Evolutionary conservation across 1,140 invertebrate species (phyloP).

Genomic region (Portunus trituberculatus): DNA sequence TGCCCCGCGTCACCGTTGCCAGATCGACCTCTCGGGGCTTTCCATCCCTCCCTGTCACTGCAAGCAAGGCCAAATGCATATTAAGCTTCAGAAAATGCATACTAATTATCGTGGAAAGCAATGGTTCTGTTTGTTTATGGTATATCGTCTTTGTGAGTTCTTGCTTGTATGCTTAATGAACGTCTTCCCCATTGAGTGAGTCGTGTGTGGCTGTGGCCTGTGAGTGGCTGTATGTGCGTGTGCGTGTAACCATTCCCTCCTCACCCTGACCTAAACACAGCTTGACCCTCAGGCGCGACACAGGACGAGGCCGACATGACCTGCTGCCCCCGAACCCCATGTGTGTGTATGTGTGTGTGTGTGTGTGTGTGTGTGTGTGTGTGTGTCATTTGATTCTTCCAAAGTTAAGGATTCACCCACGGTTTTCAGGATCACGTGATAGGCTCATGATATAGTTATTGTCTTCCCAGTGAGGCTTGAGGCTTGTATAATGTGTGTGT

Average conservation of each 20-base stretch:
- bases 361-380: too few relatives aligned
- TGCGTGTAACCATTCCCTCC: neutral
- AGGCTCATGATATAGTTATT: too few relatives aligned
- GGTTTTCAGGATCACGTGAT: neutral
- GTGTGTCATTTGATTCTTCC: too few relatives aligned
- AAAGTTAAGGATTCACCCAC: too few relatives aligned
- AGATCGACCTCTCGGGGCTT: neutral
- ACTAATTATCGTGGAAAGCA: neutral
- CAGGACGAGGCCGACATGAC: slow-evolving; percentile 5
- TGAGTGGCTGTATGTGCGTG: neutral
- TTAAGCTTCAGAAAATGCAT: neutral
- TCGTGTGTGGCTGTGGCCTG: too few relatives aligned
- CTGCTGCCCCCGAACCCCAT: neutral
- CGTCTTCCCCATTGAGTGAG: too few relatives aligned
- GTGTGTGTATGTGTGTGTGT: neutral
- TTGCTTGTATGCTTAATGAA: too few relatives aligned
- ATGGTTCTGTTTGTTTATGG: too few relatives aligned
- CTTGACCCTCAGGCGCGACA: neutral
- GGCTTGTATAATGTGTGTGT: too few relatives aligned
- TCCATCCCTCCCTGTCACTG: neutral
- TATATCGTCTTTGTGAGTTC: too few relatives aligned
- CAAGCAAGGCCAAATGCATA: neutral
- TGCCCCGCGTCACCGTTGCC: neutral
- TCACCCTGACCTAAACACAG: neutral
- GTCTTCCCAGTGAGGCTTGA: too few relatives aligned